Evolutionary conservation across 35 echinoderm and acorn worm genomes (phyloP).

Genomic region (Ptychodera flava): DNA sequence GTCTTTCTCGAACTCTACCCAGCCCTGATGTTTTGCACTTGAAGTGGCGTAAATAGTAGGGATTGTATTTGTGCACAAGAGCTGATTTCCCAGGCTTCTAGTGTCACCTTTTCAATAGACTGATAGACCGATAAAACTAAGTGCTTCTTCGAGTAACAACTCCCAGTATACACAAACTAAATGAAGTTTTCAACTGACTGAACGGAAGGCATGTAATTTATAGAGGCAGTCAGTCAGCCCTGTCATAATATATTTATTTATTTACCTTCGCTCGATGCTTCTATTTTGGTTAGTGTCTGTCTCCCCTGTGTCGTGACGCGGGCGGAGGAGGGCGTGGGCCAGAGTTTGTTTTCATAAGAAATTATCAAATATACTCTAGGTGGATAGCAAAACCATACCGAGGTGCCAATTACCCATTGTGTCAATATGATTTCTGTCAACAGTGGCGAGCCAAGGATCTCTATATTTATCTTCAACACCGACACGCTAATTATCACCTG

Average conservation of each 20-base stretch:
- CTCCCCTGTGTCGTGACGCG: not conserved
- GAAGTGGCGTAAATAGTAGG: not conserved
- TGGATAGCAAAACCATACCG: not conserved
- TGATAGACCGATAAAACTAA: not conserved
- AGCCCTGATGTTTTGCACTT: not conserved
- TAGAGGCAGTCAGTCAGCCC: not conserved
- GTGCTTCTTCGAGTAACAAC: not conserved
- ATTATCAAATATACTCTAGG: not conserved
- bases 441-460: not conserved
- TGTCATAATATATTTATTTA: constrained; percentile 2
- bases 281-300: not conserved
- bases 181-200: not conserved
- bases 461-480: not conserved
- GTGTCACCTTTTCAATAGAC: not conserved
- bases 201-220: not conserved
- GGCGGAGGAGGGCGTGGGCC: not conserved
- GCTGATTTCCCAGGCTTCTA: not conserved
- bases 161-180: not conserved
- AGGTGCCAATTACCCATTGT: not conserved
- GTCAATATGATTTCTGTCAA: not conserved
- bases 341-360: not conserved
- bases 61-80: not conserved
- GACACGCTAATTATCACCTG: not conserved
- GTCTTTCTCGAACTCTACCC: not conserved
- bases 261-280: not conserved